These are phyloP conservation scores for Pholis gunnellus DNA, from an alignment of 2,113 vertebrate genomes.

Conservation along the genomic window DNA sequence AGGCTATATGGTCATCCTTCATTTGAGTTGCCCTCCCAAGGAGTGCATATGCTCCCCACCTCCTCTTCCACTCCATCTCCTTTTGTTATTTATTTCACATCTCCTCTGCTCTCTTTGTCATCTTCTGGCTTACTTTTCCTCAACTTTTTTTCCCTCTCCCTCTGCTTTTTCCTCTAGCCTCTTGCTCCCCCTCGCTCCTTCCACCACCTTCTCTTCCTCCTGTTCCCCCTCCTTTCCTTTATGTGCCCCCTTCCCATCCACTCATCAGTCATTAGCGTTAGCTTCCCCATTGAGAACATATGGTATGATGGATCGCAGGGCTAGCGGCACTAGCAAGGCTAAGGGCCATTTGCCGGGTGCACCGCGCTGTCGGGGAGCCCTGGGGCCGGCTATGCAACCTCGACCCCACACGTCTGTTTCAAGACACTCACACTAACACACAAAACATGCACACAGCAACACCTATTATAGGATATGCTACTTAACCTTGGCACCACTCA, in stretches of 20 bases:
- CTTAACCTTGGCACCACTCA: conserved; percentile 84
- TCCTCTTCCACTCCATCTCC: conserved; percentile 34
- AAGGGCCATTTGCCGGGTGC: conserved; percentile 87
- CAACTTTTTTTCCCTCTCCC: conserved; percentile 21
- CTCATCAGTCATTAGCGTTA: conserved; percentile 87
- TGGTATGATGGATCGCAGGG: conserved; percentile 88
- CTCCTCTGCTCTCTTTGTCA: conserved; percentile 38
- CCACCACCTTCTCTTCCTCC: conserved; percentile 26
- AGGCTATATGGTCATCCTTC: conserved; percentile 71
- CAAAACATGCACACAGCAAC: conserved; percentile 65
- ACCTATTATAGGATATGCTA: conserved; percentile 78
- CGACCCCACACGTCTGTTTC: conserved; percentile 79
- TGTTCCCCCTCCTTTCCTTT: conserved; percentile 36
- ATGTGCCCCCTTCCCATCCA: conserved; percentile 64
- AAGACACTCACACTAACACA: conserved; percentile 65
- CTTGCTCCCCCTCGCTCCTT: conserved; percentile 36
- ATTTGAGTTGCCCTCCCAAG: conserved; percentile 54
- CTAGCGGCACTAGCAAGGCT: conserved; percentile 85
- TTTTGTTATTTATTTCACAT: conserved; percentile 38
- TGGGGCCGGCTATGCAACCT: conserved; percentile 78
- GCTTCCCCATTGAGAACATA: conserved; percentile 89
- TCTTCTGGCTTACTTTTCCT: conserved; percentile 31
- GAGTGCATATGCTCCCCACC: conserved; percentile 66
- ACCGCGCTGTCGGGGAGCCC: conserved; percentile 75
- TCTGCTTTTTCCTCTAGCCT: conserved; percentile 20